Evolutionary conservation across 2,113 vertebrate species (phyloP), one percentile per base, ranked within the genome.

Genomic region (Pholis gunnellus): DNA sequence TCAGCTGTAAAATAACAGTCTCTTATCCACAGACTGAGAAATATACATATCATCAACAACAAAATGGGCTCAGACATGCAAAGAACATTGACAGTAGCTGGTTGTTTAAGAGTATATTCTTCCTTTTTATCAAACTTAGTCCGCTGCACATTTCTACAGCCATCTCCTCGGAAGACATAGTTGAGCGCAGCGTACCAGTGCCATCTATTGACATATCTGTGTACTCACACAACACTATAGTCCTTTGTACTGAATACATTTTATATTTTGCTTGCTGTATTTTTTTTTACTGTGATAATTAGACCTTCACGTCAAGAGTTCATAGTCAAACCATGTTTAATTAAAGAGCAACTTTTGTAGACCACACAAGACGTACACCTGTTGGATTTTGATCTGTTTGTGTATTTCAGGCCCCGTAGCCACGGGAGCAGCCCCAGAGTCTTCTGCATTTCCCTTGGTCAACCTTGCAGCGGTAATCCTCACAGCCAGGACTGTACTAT

Each of bases 381-480:
- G 31, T 20, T 63, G 22, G 10, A 67, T 72, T 76, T 56, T 72
- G 46, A 69, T 67, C 69, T 85, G 22, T 57, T 64, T 70, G 20
- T 88, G 31, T 46, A 9, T 94, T 89, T 63, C 95, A 99, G 98
- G 95, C 25, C 94, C 96, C 20, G 95, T 96, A n/a, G 96, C 96
- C 0, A 92, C 93, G 7, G 95, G 97, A 0, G 96, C 97, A 18
- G 96, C 96, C 1, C 94, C 96, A 0, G 94, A 91, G n/a, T 93
- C 94, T 1, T 96, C 95, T 10, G 94, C 95, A 0, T 90, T 95
- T 65, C 94, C 97, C 1, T 89, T 95, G 85, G 94, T 97, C 90
- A 95, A 94, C 78, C 95, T 97, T 0, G 95, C 96, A 81, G 94
- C 95, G 85, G 91, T 97, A 68, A 96, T 96, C 76, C 94, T 98